A percentile compares a stretch with the other conserved stretches of the same genome.
These are phyloP conservation scores for Lordiphosa stackelbergi DNA, from an alignment of 1,140 invertebrate genomes.

Conservation along the genomic window DNA sequence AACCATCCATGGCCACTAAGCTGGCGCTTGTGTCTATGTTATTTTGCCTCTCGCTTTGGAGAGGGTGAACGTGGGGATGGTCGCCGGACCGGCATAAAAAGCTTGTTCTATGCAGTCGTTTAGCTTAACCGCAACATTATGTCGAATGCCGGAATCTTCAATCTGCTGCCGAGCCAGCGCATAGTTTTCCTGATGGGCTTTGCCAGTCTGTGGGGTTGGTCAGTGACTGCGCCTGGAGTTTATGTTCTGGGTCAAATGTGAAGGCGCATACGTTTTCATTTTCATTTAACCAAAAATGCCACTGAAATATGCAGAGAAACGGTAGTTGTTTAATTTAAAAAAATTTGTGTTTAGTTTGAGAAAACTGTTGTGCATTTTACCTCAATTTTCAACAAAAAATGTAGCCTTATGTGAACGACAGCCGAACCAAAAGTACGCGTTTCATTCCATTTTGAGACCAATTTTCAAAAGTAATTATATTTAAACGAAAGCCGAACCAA, in stretches of 20 bases:
- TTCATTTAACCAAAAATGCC: constrained; percentile 36
- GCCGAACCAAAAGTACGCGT: too few species aligned
- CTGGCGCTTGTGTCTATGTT: constrained; percentile 18
- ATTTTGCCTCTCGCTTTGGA: constrained; percentile 3
- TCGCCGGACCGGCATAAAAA: constrained; percentile 62
- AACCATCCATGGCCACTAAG: constrained; percentile 8
- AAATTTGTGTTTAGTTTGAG: constrained; percentile 14
- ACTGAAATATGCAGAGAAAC: constrained; percentile 59
- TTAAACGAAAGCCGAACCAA: too few species aligned
- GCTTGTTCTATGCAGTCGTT: constrained; percentile 73
- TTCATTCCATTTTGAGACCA: too few species aligned
- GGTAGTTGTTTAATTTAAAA: constrained; percentile 43
- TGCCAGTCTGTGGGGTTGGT: constrained; percentile 5
- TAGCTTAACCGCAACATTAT: constrained; percentile 73
- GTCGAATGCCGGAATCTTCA: constrained; percentile 73
- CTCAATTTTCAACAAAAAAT: too few species aligned
- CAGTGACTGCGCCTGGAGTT: constrained; percentile 40
- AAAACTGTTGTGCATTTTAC: too few species aligned
- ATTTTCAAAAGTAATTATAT: too few species aligned
- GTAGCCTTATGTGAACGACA: neutral
- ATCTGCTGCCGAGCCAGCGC: constrained; percentile 48
- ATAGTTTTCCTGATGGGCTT: constrained; percentile 31
- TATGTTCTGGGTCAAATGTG: constrained; percentile 65
- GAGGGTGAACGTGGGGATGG: constrained; percentile 10
- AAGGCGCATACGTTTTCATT: constrained; percentile 62